Conservation (phyloP, 2,113 vertebrate species). For the Halichoeres trimaculatus region DNA sequence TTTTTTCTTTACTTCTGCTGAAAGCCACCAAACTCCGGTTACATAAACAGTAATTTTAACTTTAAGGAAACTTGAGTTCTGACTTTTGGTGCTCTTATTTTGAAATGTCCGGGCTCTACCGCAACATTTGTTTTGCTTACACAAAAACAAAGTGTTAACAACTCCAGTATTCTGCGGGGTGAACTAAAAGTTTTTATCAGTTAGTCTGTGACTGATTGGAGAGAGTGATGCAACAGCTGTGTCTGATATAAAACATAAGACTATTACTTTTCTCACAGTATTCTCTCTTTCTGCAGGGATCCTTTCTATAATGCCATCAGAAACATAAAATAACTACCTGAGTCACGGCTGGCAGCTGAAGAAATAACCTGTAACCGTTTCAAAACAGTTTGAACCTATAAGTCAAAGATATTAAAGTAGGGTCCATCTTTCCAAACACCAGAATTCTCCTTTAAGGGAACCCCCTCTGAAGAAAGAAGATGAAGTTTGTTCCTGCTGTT, state of each 20-base stretch:
- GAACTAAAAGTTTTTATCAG: not conserved
- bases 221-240: not conserved
- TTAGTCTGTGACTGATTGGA: not conserved
- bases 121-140: not conserved
- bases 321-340: not conserved
- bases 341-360: too few species aligned
- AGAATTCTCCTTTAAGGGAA: conserved; percentile 1
- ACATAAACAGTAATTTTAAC: too few species aligned
- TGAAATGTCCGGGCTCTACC: too few species aligned
- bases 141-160: not conserved
- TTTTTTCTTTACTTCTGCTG: too few species aligned
- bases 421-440: not conserved
- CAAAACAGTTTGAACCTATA: too few species aligned
- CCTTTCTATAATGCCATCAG: not conserved
- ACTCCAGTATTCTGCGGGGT: not conserved
- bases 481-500: not conserved
- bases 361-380: too few species aligned
- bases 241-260: not conserved
- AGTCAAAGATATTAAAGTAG: not conserved
- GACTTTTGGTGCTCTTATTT: too few species aligned
- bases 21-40: too few species aligned
- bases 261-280: not conserved
- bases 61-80: too few species aligned
- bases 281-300: not conserved
- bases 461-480: not conserved